Evolutionary conservation across 1,140 invertebrate genomes (phyloP), one percentile per base, ranked within the genome.

Genomic region (Brachionus plicatilis): DNA sequence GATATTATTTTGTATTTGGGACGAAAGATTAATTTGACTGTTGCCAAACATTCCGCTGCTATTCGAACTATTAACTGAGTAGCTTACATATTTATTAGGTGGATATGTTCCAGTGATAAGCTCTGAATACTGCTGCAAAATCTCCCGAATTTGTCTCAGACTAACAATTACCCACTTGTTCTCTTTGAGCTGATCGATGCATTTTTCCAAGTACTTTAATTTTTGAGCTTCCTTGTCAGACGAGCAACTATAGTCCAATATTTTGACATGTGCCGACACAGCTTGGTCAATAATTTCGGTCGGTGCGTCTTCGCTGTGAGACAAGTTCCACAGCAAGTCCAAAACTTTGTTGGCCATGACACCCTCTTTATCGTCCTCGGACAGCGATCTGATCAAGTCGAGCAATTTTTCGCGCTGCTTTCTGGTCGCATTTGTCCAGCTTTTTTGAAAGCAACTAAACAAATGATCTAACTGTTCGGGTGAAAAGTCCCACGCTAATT

Each of bases 221-320:
- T 98, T 98, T 90, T 98, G 96, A 37, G 94, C 93, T 91, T 98
- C 96, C 86, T 96, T 92, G 88, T 98, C 96, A 92, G 96, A 92
- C 70, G 95, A 96, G 90, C 96, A 98, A 88, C 95, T 97, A 88
- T 97, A 98, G 90, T 99, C 96, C 43, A 99, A 91, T 88, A 99
- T 98, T 92, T 99, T 99, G 7, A 97, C 94, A 88, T 98, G 96
- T 85, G 96, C 96, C 68, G 93, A 93, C 70, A 99, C 90, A 1
- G 96, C 96, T 88, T 98, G 95, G 90, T 99, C 96, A 93, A 98
- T 95, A 85, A 98, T 97, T 90, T 99, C 96, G 3, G 95, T 97
- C 72, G 95, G 94, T 56, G 97, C 94, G 90, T 98, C 96, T 87
- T 96, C 94, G 79, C 95, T 95, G 90, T 98, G 96, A 20, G 96